Base-by-base conservation (phyloP, 1,140 invertebrate genomes). In the Orius insidiosus region DNA sequence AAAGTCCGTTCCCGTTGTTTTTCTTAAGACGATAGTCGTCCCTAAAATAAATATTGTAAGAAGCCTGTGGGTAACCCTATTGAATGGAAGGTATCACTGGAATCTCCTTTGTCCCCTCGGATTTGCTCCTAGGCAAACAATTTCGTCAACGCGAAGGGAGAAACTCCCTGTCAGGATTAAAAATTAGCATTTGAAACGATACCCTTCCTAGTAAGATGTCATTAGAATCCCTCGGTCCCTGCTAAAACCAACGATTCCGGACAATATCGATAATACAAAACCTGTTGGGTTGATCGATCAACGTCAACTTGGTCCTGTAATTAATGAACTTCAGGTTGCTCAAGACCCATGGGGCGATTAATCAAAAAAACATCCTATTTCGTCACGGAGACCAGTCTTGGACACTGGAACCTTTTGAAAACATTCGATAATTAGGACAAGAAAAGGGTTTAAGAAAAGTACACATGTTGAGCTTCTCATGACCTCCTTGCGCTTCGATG, bases 201-300 rank as follows among this genome's bases (percentile, higher is more conserved):
- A 11, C 10, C 18, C 16, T n/a, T n/a, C n/a, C 24, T n/a, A 31
- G 18, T 24, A 30, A 43, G 41, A 43, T 31, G 31, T 43, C 41
- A 43, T 43, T 43, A 43, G 24, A 30, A 43, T 30, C 19, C 19
- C 7, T 15, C 9, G 41, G 41, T 11, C 19, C n/a, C 11, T 11
- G 38, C 41, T 31, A 31, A 43, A 43, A 24, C 41, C 31, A 43
- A 43, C 41, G 41, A 43, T 43, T 18, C 18, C 13, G 41, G 31
- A 43, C 41, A 43, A 43, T 43, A 43, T 43, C 41, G 41, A 43
- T 43, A 43, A 43, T 43, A 43, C 19, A 36, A 43, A 43, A 43
- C 41, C 41, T 43, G 41, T 43, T 43, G 41, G 41, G 41, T 43
- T 43, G 41, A 43, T 43, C 41, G 41, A 43, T 43, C 41, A 43